A percentile compares a stretch with the other conserved stretches of the same genome.
Evolutionary conservation across 2,888 invertebrate species (phyloP).

Genomic region (Diaprepes abbreviatus): DNA sequence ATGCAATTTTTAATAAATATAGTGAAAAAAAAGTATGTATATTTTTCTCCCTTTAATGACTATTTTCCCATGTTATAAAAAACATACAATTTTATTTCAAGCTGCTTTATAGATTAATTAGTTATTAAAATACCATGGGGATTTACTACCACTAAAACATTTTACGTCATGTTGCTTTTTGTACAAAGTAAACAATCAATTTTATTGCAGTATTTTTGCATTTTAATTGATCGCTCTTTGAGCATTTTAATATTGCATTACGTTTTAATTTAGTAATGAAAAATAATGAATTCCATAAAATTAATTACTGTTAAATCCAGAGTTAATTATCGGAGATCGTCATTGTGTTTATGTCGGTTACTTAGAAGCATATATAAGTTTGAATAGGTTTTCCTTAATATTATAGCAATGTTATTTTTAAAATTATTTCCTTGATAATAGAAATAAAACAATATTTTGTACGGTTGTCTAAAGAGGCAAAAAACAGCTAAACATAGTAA

Average conservation of each 20-base stretch:
- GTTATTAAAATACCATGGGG: too few relatives aligned
- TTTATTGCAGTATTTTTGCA: neutral
- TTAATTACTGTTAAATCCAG: neutral
- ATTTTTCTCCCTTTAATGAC: too few relatives aligned
- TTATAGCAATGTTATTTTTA: too few relatives aligned
- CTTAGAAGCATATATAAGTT: neutral
- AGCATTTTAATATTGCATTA: slow-evolving; percentile 4
- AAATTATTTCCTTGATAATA: too few relatives aligned
- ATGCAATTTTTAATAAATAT: too few relatives aligned
- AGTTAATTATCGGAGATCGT: neutral
- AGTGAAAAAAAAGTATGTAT: too few relatives aligned
- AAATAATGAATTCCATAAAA: slow-evolving; percentile 1
- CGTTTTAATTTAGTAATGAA: slow-evolving; percentile 15
- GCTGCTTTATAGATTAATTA: too few relatives aligned
- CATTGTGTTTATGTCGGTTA: neutral
- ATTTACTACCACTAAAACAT: neutral
- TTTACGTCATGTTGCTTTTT: neutral
- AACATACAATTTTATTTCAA: too few relatives aligned
- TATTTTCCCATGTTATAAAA: too few relatives aligned
- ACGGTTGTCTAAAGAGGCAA: too few relatives aligned
- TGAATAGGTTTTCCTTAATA: too few relatives aligned
- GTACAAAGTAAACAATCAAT: neutral
- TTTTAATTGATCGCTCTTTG: neutral
- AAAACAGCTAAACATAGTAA: neutral
- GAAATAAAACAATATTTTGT: too few relatives aligned